Base-by-base conservation (phyloP, 2,113 vertebrate species). In the Lipotes vexillifer region DNA sequence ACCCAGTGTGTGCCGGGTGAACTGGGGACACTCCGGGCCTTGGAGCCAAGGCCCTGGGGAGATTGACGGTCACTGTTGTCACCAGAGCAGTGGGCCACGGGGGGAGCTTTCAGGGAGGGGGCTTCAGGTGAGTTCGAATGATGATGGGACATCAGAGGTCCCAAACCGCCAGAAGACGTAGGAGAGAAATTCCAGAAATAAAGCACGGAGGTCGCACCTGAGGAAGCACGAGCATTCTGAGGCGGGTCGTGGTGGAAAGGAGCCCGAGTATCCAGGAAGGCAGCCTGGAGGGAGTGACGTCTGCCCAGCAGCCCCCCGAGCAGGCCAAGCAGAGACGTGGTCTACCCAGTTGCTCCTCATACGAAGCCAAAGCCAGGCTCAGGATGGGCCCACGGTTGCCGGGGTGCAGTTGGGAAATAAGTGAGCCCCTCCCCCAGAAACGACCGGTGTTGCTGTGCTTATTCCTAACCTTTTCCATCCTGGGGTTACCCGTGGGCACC, bases 1-100 rank as follows among this genome's bases (percentile, higher is more conserved):
- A 5, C 13, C 68, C 21, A 2, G 4, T 0, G 0, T 1, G 29
- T 27, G 55, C 55, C 0, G 1, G 44, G 36, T 21, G 65, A 59
- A 3, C 21, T 61, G 38, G 9, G 71, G n/a, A 23, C 46, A 20
- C 59, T 31, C 27, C 2, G 3, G 9, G 66, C 44, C 38, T 31
- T 36, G 2, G 8, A 31, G 11, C 27, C 66, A 18, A 5, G 77
- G 55, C 46, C 18, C 18, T 9, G 10, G 14, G 63, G 63, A 33
- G 14, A 11, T 3, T 3, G 25, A 2, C 0, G 4, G 61, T 55
- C 46, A 2, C 44, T 3, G 33, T 29, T 27, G 11, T 63, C 63
- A 17, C 63, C 23, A 23, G 38, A 29, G 13, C 25, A 3, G 8
- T 2, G 66, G 55, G 84, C 14, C 33, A 8, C 20, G 0, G 15